Percentiles rank a stretch among this genome's conserved stretches.
phyloP scores from a whole-genome alignment of 2,797 vertebrate species.

The Tinamus major region DNA sequence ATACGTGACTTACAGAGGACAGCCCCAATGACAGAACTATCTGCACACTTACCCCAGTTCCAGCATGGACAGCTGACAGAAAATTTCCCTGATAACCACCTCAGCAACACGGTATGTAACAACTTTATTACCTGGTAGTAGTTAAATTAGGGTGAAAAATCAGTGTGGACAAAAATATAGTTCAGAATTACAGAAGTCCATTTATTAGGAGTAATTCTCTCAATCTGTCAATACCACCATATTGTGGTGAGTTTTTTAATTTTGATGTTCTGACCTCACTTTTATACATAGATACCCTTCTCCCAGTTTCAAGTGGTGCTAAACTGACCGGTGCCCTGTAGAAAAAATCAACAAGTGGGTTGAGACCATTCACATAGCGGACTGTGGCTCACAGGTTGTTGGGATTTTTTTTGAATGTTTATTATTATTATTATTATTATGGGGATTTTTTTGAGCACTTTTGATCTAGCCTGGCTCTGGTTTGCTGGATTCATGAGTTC shows the following conservation, averaged over 20 bases:
- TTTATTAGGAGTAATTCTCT: neutral
- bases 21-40: conserved; percentile 83
- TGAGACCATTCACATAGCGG: neutral
- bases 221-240: neutral
- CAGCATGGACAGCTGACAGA: conserved; percentile 85
- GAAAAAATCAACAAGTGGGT: neutral
- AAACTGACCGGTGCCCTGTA: neutral
- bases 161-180: neutral
- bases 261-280: neutral
- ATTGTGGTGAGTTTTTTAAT: neutral
- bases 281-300: neutral
- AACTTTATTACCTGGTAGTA: neutral
- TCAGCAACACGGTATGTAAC: conserved; percentile 79
- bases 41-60: conserved; percentile 83
- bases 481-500: neutral
- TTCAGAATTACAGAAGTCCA: neutral
- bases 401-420: no score
- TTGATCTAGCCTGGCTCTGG: neutral
- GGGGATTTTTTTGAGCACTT: neutral
- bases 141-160: neutral
- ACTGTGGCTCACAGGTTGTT: neutral
- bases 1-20: conserved; percentile 55
- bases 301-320: neutral
- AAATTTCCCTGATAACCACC: conserved; percentile 79
- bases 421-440: no score